phyloP scores from a whole-genome alignment of 2,888 invertebrate genomes.

The Quadroppia sp. region DNA sequence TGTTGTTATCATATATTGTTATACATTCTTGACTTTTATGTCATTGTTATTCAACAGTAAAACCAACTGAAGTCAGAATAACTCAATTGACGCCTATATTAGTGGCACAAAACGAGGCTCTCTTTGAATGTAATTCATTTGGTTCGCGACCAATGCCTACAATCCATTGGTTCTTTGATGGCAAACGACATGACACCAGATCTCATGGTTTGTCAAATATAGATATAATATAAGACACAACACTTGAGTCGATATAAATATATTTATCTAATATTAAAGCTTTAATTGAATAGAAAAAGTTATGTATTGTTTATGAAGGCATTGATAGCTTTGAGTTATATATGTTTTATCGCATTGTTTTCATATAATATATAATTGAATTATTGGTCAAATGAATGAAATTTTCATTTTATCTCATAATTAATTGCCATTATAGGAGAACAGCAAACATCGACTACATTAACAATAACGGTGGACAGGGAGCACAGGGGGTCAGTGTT shows the following conservation, averaged over 20 bases:
- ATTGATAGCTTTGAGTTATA: no score
- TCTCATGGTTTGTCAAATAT: slow-evolving; percentile 36
- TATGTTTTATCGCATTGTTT: no score
- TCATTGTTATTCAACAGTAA: slow-evolving; percentile 38
- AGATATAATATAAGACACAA: neutral
- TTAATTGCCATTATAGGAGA: slow-evolving; percentile 27
- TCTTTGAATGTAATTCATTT: slow-evolving; percentile 73
- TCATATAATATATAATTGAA: neutral
- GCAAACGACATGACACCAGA: slow-evolving; percentile 42
- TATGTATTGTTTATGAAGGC: no score
- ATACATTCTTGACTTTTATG: neutral
- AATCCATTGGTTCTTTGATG: slow-evolving; percentile 54
- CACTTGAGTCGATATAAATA: neutral
- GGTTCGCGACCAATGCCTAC: slow-evolving; percentile 80
- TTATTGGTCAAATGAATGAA: neutral
- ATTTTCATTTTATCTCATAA: neutral
- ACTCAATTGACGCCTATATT: slow-evolving; percentile 65
- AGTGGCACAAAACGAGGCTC: slow-evolving; percentile 74
- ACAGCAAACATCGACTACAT: slow-evolving; percentile 38
- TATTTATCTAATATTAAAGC: neutral
- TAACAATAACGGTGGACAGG: slow-evolving; percentile 40
- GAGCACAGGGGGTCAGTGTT: slow-evolving; percentile 32
- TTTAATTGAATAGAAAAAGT: neutral
- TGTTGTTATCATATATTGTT: neutral
- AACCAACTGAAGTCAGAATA: slow-evolving; percentile 44